Base-by-base conservation (phyloP, 2,888 invertebrate genomes). In the Acleris sparsana region DNA sequence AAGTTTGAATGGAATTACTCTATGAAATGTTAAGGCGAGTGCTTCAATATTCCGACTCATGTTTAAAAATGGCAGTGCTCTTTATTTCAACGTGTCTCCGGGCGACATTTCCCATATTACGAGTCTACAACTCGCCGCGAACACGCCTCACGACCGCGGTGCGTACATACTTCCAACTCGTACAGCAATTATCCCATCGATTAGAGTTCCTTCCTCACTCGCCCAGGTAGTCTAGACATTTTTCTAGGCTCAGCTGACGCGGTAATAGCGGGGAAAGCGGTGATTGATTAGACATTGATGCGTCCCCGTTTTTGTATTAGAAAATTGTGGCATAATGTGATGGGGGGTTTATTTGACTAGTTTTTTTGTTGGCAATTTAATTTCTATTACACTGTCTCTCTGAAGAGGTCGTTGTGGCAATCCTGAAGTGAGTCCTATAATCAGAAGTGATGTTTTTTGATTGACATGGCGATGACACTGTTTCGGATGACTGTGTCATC, bases 121-220 rank as follows among this genome's bases (percentile, higher is more conserved):
- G 13, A 16, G 20, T 25, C 25, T 22, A 5, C 44, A n/a, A 49
- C 18, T 49, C 11, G 44, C 44, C 3, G 16, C 46, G 25, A 25
- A 57, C 57, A 44, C 57, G 57, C 44, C 25, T 43, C 55, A 53
- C 1, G 33, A 56, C n/a, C 43, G 44, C 39, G 39, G 39, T 5
- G 39, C 39, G 39, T 39, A 39, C 49, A 20, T 22, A 25, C 25
- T 9, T n/a, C 20, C 43, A 18, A 49, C 33, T 55, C 25, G 44
- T 46, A 20, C 53, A 16, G 48, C 70, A 71, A 77, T 75, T 77
- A 71, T 68, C 49, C 63, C 56, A 70, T 69, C 73, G 63, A 73
- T 73, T 75, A 70, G 68, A 52, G 59, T 66, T 62, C 62, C 71
- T 72, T 74, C 75, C 75, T 75, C 72, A 70, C 74, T 72, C 68